phyloP scores from a whole-genome alignment of 2,888 invertebrate species.

The Augiades crinisus region DNA sequence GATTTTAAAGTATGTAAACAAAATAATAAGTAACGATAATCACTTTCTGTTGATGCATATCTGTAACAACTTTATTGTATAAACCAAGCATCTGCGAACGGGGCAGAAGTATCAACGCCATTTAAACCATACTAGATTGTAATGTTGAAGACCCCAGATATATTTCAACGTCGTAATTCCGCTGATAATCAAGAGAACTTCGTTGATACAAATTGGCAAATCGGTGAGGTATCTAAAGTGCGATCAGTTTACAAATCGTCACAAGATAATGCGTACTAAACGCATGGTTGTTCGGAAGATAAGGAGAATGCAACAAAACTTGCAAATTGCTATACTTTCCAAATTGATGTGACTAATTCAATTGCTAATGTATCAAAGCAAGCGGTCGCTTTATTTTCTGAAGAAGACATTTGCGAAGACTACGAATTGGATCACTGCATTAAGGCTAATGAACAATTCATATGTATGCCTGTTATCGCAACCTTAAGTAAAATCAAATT shows the following conservation, averaged over 20 bases:
- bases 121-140: neutral
- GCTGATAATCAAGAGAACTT: neutral
- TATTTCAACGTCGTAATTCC: neutral
- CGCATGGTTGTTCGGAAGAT: slow-evolving; percentile 10
- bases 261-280: slow-evolving; percentile 14
- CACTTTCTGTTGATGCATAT: neutral
- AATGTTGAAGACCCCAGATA: neutral
- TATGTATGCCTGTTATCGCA: too few relatives aligned
- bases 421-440: neutral
- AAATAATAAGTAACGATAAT: neutral
- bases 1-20: neutral
- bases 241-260: slow-evolving; percentile 15
- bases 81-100: neutral
- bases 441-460: too few relatives aligned
- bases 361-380: neutral
- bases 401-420: neutral
- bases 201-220: slow-evolving; percentile 13
- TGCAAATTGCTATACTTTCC: slow-evolving; percentile 4
- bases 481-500: too few relatives aligned
- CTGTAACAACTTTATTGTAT: neutral
- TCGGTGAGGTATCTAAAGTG: neutral
- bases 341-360: slow-evolving; percentile 2
- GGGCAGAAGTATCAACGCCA: neutral
- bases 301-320: slow-evolving; percentile 3
- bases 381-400: neutral